Conservation (phyloP, 2,888 invertebrate genomes). For the Catonia carolina region DNA sequence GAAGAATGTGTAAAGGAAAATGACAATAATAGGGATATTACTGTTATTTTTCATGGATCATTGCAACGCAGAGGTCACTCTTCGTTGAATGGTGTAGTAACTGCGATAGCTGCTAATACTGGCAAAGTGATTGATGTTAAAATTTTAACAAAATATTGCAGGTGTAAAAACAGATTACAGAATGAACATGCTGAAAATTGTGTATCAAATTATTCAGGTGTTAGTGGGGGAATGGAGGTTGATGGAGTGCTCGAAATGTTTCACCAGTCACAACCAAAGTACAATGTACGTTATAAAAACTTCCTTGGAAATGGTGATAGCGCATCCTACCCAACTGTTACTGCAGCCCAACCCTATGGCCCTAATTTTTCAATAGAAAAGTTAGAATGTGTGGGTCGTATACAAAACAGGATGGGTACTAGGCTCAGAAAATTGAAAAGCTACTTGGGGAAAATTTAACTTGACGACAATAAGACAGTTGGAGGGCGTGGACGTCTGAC, state of each 20-base stretch:
- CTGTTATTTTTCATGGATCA: slow-evolving; percentile 17
- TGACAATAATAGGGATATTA: slow-evolving; percentile 12
- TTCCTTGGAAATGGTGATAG: slow-evolving; percentile 26
- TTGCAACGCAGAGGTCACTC: slow-evolving; percentile 18
- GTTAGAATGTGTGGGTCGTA: slow-evolving; percentile 9
- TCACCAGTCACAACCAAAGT: slow-evolving; percentile 18
- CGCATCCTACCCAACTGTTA: slow-evolving; percentile 1
- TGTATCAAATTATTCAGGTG: slow-evolving; percentile 23
- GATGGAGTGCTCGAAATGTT: slow-evolving; percentile 24
- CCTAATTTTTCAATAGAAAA: slow-evolving; percentile 20
- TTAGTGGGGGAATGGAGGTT: slow-evolving; percentile 30
- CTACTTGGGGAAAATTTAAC: slow-evolving; percentile 1
- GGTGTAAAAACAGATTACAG: slow-evolving; percentile 17
- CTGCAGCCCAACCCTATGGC: slow-evolving; percentile 30
- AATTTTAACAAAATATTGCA: slow-evolving; percentile 24
- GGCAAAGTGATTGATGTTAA: slow-evolving; percentile 20
- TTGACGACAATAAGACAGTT: slow-evolving; percentile 24
- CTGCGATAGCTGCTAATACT: slow-evolving; percentile 3
- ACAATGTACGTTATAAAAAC: slow-evolving; percentile 21
- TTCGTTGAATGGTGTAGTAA: slow-evolving; percentile 16
- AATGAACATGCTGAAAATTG: slow-evolving; percentile 23
- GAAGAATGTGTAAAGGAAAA: slow-evolving; percentile 15
- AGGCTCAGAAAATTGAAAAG: slow-evolving; percentile 20
- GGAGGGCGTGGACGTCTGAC: slow-evolving; percentile 32
- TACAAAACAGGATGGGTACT: slow-evolving; percentile 21